Percentiles rank a stretch among this genome's conserved stretches.
phyloP scores from a whole-genome alignment of 2,888 invertebrate genomes.

The Lasioglossum malachurum region DNA sequence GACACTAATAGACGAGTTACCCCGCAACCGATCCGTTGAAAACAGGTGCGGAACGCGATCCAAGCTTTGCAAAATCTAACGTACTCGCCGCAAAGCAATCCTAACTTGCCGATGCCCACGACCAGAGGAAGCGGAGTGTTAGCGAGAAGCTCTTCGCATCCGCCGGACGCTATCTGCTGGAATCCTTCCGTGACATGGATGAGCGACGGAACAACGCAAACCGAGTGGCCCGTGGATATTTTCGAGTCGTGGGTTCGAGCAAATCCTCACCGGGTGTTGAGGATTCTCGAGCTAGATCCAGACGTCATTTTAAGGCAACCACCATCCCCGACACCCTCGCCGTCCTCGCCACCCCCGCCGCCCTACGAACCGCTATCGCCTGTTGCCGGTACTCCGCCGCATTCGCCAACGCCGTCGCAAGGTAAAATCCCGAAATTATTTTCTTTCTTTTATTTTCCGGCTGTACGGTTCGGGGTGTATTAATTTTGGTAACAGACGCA shows the following conservation, averaged over 20 bases:
- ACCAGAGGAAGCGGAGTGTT: slow-evolving; percentile 85
- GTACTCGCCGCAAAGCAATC: slow-evolving; percentile 93
- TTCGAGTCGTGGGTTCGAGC: slow-evolving; percentile 89
- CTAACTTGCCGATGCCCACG: slow-evolving; percentile 88
- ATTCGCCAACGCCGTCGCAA: slow-evolving; percentile 85
- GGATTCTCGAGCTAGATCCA: slow-evolving; percentile 90
- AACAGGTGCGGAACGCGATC: slow-evolving; percentile 92
- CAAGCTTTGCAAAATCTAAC: slow-evolving; percentile 94
- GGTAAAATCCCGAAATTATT: slow-evolving; percentile 20
- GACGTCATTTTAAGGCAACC: slow-evolving; percentile 83
- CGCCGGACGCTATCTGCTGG: slow-evolving; percentile 94
- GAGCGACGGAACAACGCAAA: slow-evolving; percentile 86
- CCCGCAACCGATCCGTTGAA: background rate
- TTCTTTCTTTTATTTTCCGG: background rate
- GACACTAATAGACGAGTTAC: background rate
- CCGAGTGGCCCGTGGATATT: slow-evolving; percentile 87
- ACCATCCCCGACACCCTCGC: slow-evolving; percentile 78
- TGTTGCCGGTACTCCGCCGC: slow-evolving; percentile 84
- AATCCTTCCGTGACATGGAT: slow-evolving; percentile 85
- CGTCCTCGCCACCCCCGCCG: slow-evolving; percentile 83
- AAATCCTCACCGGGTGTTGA: slow-evolving; percentile 90
- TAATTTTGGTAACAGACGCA: background rate
- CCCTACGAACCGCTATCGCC: slow-evolving; percentile 86
- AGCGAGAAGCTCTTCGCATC: slow-evolving; percentile 93
- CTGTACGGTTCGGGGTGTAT: background rate